A percentile compares a stretch with the other conserved stretches of the same genome.
phyloP scores from a whole-genome alignment of 2,888 invertebrate species.

The Gastrophysa polygoni region DNA sequence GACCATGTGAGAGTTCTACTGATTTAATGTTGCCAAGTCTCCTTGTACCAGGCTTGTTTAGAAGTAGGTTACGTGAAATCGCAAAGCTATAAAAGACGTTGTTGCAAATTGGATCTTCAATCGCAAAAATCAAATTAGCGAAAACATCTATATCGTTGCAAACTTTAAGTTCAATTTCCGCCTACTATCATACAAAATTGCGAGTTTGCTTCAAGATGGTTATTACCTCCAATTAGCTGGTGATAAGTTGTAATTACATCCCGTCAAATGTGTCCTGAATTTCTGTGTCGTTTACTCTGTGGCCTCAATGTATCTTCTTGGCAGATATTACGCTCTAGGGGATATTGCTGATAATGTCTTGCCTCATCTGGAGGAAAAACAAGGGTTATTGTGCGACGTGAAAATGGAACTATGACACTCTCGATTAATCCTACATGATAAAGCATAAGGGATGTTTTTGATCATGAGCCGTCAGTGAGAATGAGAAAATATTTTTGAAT shows the following conservation, averaged over 20 bases:
- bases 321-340: neutral
- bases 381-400: neutral
- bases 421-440: no score
- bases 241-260: constrained; percentile 29
- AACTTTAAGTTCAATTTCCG: constrained; percentile 19
- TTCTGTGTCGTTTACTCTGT: neutral
- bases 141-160: no score
- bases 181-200: constrained; percentile 30
- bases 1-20: no score
- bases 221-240: constrained; percentile 33
- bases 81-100: no score
- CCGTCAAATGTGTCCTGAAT: constrained; percentile 14
- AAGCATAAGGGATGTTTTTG: no score
- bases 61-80: no score
- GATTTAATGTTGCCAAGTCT: no score
- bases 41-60: no score
- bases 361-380: neutral
- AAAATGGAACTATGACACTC: neutral
- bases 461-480: no score
- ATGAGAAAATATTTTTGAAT: no score
- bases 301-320: neutral
- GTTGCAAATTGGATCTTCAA: no score
- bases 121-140: no score
- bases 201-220: constrained; percentile 27
- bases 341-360: neutral